Base-by-base conservation (phyloP, 2,888 invertebrate genomes). In the Mesoligia furuncula region DNA sequence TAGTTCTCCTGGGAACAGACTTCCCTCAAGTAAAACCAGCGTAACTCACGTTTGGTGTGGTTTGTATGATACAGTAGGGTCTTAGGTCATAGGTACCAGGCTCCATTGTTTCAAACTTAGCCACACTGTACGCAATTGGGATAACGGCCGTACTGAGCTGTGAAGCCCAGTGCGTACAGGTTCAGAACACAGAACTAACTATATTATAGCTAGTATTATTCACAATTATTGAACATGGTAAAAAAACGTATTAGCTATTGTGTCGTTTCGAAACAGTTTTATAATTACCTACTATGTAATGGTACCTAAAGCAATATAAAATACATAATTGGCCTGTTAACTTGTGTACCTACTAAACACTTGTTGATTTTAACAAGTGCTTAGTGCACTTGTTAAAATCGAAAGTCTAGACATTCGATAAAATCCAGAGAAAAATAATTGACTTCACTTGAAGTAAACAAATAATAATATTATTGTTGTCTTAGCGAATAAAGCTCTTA, bases 401-500 rank as follows among this genome's bases (percentile, higher is more conserved):
- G 2, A n/a, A 42, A 17, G 61, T 79, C 59, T 67, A 51, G 42
- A 59, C 66, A 65, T 59, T 59, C 15, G 1, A 59, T 15, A 42
- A 0, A 20, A 51, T 61, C n/a, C 11, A 6, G 7, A 27, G n/a
- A 65, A 57, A 39, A 61, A 70, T 20, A 24, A n/a, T 48, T 70
- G 15, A 45, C 20, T 65, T 13, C 57, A 57, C 36, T 45, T 62
- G 2, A 42, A 42, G 31, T 57, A 64, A 67, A 76, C 36, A 36
- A 64, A 81, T 39, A 45, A 17, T n/a, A 48, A 51, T 36, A 62
- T 51, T 66, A 27, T 64, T 45, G 13, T 51, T 39, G 57, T n/a
- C 20, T 64, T 64, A 39, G 13, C n/a, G 9, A 76, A 79, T 57
- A 45, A 24, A 73, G n/a, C n/a, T 62, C 17, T 73, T 64, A 24